Conservation (phyloP, 2,888 invertebrate genomes). For the Leptura quadrifasciata region DNA sequence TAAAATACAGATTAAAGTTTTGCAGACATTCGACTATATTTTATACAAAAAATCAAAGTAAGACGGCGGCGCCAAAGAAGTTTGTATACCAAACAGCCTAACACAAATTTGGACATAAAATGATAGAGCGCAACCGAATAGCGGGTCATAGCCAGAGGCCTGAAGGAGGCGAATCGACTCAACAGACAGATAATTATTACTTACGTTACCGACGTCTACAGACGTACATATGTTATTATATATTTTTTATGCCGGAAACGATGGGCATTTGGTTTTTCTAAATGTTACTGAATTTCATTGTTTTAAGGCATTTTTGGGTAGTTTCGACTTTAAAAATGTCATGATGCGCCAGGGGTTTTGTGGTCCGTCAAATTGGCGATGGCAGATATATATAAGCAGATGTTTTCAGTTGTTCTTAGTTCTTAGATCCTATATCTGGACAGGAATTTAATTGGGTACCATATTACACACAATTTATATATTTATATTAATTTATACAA, state of each 20-base stretch:
- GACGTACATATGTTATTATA: slow-evolving; percentile 72
- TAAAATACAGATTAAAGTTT: slow-evolving; percentile 1
- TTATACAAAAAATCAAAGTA: slow-evolving; percentile 31
- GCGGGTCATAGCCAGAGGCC: slow-evolving; percentile 54
- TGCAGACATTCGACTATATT: slow-evolving; percentile 26
- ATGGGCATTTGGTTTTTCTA: slow-evolving; percentile 64
- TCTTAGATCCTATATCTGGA: not conserved
- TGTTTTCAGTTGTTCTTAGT: slow-evolving; percentile 29
- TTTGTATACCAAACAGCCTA: slow-evolving; percentile 42
- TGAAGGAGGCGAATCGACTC: slow-evolving; percentile 66
- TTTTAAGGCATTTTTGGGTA: slow-evolving; percentile 55
- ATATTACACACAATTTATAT: not conserved
- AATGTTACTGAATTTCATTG: slow-evolving; percentile 65
- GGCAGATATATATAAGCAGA: slow-evolving; percentile 26
- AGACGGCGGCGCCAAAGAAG: slow-evolving; percentile 56
- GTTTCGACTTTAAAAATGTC: slow-evolving; percentile 13
- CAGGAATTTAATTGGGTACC: slow-evolving; percentile 10
- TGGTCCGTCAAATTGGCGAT: slow-evolving; percentile 19
- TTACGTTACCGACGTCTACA: slow-evolving; percentile 67
- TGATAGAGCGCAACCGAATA: slow-evolving; percentile 69
- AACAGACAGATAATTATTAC: slow-evolving; percentile 71
- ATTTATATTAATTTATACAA: too few relatives aligned
- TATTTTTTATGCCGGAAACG: slow-evolving; percentile 74
- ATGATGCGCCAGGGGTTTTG: slow-evolving; percentile 7
- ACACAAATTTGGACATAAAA: slow-evolving; percentile 69